phyloP scores from a whole-genome alignment of 2,113 vertebrate genomes.

The Emydura subglobosa region DNA sequence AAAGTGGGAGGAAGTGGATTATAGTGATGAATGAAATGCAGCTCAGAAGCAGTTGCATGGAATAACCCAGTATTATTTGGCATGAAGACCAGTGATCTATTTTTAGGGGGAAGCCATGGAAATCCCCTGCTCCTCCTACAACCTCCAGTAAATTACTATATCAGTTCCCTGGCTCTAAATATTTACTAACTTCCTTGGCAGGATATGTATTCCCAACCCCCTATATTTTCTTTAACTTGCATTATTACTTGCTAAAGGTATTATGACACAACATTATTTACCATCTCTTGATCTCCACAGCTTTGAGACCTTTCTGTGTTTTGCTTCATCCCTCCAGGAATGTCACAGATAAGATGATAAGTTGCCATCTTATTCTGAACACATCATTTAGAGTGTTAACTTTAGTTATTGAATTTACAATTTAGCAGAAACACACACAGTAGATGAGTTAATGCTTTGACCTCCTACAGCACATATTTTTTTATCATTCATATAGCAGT shows the following conservation, averaged over 20 bases:
- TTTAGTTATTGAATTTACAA: constrained; percentile 16
- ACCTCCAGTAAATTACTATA: constrained; percentile 27
- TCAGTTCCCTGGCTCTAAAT: constrained; percentile 23
- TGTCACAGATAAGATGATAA: background rate
- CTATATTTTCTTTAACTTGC: background rate
- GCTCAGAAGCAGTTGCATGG: background rate
- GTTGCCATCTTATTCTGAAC: constrained; percentile 9
- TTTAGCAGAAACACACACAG: background rate
- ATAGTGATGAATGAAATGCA: background rate
- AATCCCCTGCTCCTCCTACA: constrained; percentile 18
- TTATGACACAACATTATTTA: background rate
- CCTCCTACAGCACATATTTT: background rate
- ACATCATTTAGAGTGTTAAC: background rate
- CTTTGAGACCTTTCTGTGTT: background rate
- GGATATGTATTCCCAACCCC: constrained; percentile 19
- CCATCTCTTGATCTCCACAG: background rate
- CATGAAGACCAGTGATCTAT: constrained; percentile 37
- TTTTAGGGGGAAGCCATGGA: constrained; percentile 27
- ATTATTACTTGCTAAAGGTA: background rate
- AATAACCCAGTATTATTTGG: constrained; percentile 32
- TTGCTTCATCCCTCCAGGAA: background rate
- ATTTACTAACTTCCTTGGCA: constrained; percentile 13
- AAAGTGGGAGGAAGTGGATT: background rate
- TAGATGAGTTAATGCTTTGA: background rate
- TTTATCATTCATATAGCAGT: background rate